Base-by-base conservation (phyloP, 2,888 invertebrate genomes). In the Drosophila paramelanica region DNA sequence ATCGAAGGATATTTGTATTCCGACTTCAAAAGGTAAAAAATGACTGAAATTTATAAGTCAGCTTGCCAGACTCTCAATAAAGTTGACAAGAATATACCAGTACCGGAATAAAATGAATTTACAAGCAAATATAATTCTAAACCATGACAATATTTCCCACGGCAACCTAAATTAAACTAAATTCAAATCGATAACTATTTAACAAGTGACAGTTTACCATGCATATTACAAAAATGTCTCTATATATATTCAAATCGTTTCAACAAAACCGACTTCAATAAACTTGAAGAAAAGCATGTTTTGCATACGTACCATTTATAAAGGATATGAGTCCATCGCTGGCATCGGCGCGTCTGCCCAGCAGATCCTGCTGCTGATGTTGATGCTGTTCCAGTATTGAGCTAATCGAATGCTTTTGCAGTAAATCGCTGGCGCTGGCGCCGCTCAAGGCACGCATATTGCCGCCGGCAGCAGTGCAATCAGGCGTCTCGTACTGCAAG, bases 251-350 rank as follows among this genome's bases (percentile, higher is more conserved):
- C 8, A 8, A 31, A 31, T 7, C 31, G 10, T 31, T 31, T 31
- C 10, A 31, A 31, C 2, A 8, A 6, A 31, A 31, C 10, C 10
- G 10, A 31, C 10, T 31, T 31, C 10, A 31, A 31, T 31, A 10
- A 31, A 10, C 31, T 4, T 14, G 25, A 46, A 13, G 8, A 5
- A 51, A 13, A 31, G 8, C 20, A n/a, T 14, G 2, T 27, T 31
- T 36, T 2, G 1, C 17, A 17, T 20, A 67, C 82, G 61, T 70
- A 92, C 92, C 92, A 84, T 91, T 92, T 64, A 90, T 88, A 38
- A 91, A 85, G 41, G 91, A 90, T 55, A 86, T 81, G 45, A 90
- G 66, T 59, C 86, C 81, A 73, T 90, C 89, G 53, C 62, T 72
- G 52, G 65, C 58, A 67, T 87, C 89, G 49, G 57, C 74, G 41